Base-by-base conservation (phyloP, 2,113 vertebrate genomes). In the Atherinomorus stipes region DNA sequence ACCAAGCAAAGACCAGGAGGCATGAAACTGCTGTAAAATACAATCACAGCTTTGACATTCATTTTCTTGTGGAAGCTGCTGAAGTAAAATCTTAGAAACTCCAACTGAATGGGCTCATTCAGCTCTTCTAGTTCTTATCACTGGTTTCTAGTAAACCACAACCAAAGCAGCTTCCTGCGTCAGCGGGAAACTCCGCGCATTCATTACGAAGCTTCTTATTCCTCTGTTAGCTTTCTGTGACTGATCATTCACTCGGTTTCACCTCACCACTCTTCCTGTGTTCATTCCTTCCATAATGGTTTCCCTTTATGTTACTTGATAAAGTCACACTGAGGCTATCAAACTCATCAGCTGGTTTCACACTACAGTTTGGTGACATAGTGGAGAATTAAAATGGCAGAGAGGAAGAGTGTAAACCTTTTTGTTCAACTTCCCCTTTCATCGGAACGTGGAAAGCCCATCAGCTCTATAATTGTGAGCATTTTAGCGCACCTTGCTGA, bases 181-280 rank as follows among this genome's bases (percentile, higher is more conserved):
- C 1, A 16, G 47, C 59, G 62, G 86, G 81, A 72, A 87, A 82
- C 54, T 83, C 83, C 83, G 18, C 3, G 5, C 57, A 69, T 62
- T 71, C 64, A 67, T 58, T 23, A 0, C 45, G 22, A 23, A 63
- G 40, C 28, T 64, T 70, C 11, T 54, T 49, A 19, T 47, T 1
- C 40, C 1, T 11, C 0, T 9, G 6, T 54, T 71, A 2, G n/a
- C 12, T 42, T 16, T 21, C 44, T 60, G n/a, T 62, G 4, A 52
- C 7, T 21, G 37, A 10, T 73, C 22, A 34, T 76, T 56, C 25
- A 45, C 5, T 75, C 44, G 19, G 71, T 85, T 76, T 82, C 69
- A 28, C 23, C 51, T 22, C 49, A 58, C 16, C 38, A 59, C 26
- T 64, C 26, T 18, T n/a, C 15, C 13, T 31, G 13, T n/a, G 37